Evolutionary conservation across 2,888 invertebrate genomes (phyloP), one percentile per base, ranked within the genome.

Genomic region (Phyllotreta cruciferae): DNA sequence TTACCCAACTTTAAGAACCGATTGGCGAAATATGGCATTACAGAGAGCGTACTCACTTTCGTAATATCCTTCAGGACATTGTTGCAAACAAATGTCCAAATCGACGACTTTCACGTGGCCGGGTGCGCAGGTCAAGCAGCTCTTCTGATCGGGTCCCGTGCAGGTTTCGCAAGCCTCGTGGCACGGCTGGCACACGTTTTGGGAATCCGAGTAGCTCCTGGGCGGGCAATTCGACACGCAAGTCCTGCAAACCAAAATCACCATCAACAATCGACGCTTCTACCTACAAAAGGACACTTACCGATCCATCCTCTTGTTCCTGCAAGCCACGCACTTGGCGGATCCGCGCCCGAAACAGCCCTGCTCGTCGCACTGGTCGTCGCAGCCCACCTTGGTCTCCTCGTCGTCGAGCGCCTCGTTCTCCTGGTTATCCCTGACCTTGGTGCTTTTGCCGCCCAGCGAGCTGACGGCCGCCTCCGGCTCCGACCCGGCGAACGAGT

Each of bases 131-230:
- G 91, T 90, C 47, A 93, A 82, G 76, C 94, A 94, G 57, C 92
- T 92, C 77, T 93, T 92, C 77, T 92, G 92, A 8, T 93, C 92
- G 3, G 93, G 89, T 6, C 94, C 95, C 24, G 91, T 92, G 75
- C 95, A 96, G 10, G 92, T 93, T 78, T 92, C 90, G 76, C 95
- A 96, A 9, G 93, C 92, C 76, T 93, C 92, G 77, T 94, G 93
- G 74, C 95, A 96, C 0, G 91, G 90, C 87, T 90, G 90, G 75
- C 94, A 95, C 14, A 90, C 87, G 45, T 89, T 91, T 44, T 90
- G 90, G 73, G 90, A 88, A 77, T 92, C 92, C 0, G 90, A 89
- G 74, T 90, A 94, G 75, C 92, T 93, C 72, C 93, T 86, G 9
- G 92, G 92, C 6, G 94, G 94, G 77, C 94, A 94, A 53, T 89